phyloP scores from a whole-genome alignment of 2,797 vertebrate genomes.

The Centropyge bicolor region DNA sequence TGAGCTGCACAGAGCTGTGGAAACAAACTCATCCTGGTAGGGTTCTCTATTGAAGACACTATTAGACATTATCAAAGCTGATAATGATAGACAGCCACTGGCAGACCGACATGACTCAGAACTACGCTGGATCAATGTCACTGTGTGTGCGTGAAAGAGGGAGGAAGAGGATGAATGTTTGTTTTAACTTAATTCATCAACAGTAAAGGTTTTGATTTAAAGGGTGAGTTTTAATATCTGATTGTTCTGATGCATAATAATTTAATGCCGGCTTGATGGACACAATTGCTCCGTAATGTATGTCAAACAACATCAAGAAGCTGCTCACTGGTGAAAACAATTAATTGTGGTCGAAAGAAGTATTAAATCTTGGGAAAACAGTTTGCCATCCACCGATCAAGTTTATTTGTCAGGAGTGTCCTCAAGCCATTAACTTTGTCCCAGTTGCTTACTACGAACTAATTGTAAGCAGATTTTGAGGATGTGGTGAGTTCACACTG shows the following conservation, averaged over 20 bases:
- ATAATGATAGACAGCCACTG: constrained; percentile 75
- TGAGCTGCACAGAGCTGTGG: constrained; percentile 60
- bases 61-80: constrained; percentile 80
- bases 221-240: not conserved
- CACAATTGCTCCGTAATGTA: not conserved
- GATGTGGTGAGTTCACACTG: not conserved
- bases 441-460: not conserved
- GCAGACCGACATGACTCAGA: constrained; percentile 53
- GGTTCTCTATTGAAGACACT: constrained; percentile 82
- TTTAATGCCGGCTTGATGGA: not conserved
- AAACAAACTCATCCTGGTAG: constrained; percentile 82
- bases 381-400: not conserved
- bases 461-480: not conserved
- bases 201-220: not conserved
- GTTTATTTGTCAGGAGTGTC: not conserved
- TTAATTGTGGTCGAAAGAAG: not conserved
- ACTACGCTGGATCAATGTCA: constrained; percentile 21
- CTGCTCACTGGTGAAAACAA: not conserved
- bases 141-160: constrained; percentile 3
- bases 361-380: not conserved
- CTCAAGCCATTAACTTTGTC: not conserved
- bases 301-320: not conserved
- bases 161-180: not conserved
- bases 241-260: not conserved
- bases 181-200: not conserved